A percentile compares a stretch with the other conserved stretches of the same genome.
phyloP scores from a whole-genome alignment of 2,888 invertebrate species.

The Drosophila leonis region DNA sequence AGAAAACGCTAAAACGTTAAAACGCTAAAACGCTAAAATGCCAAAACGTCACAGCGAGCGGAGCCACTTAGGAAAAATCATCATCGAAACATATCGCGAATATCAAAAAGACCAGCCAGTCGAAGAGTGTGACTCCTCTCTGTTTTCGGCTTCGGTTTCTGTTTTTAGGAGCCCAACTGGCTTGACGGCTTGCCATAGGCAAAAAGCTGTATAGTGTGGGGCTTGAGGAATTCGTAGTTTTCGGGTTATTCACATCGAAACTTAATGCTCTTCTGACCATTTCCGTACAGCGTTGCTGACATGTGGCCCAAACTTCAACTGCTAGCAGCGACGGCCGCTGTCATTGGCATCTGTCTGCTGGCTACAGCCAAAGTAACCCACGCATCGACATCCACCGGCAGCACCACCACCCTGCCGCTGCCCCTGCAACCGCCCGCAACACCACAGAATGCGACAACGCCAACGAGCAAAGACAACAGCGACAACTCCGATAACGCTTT shows the following conservation, averaged over 20 bases:
- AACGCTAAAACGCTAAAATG: conserved; percentile 23
- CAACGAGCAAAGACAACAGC: conserved; percentile 66
- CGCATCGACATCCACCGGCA: conserved; percentile 34
- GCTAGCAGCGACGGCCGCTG: conserved; percentile 60
- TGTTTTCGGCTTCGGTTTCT: not conserved
- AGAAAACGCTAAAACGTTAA: conserved; percentile 46
- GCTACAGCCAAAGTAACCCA: conserved; percentile 47
- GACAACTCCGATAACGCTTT: conserved; percentile 34
- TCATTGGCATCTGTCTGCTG: conserved; percentile 76
- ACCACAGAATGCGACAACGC: conserved; percentile 75
- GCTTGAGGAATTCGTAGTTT: conserved; percentile 47
- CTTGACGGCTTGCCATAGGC: conserved; percentile 53
- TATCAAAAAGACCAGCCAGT: conserved; percentile 42
- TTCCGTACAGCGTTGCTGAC: conserved; percentile 60
- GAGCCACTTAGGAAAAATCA: conserved; percentile 58
- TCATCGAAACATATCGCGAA: conserved; percentile 51
- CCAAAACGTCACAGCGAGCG: conserved; percentile 45
- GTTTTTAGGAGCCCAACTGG: conserved; percentile 43
- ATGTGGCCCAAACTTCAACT: conserved; percentile 79
- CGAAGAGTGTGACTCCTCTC: conserved; percentile 14
- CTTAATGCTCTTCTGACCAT: conserved; percentile 43
- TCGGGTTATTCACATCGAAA: conserved; percentile 66
- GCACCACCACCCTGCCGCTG: conserved; percentile 44
- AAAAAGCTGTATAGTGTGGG: conserved; percentile 37
- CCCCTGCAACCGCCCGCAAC: conserved; percentile 68